Evolutionary conservation across 2,113 vertebrate species (phyloP).

Genomic region (Procavia capensis): DNA sequence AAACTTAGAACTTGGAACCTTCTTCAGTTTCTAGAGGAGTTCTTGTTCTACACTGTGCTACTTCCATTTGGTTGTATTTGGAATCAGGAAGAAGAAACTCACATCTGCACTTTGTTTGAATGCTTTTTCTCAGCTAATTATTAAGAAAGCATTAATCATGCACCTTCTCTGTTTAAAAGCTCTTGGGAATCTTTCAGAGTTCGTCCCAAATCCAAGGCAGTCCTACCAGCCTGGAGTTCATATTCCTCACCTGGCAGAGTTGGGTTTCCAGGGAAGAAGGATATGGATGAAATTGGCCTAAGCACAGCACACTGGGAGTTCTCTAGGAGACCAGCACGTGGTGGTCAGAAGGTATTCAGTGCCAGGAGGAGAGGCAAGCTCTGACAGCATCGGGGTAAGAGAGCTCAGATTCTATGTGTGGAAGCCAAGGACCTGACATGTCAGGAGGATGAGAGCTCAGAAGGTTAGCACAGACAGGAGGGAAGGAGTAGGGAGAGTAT

Average conservation of each 20-base stretch:
- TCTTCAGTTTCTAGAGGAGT: slow-evolving; percentile 31
- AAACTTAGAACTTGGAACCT: slow-evolving; percentile 58
- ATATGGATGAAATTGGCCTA: neutral
- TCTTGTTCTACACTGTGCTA: neutral
- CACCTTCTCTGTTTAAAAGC: neutral
- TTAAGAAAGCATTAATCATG: neutral
- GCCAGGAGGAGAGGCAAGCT: slow-evolving; percentile 21
- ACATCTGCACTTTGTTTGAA: neutral
- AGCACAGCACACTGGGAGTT: neutral
- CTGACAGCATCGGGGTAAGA: neutral
- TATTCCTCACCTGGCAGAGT: neutral
- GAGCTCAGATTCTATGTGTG: neutral
- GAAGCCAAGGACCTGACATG: neutral
- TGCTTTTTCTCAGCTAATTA: neutral
- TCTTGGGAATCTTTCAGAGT: neutral
- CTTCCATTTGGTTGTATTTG: slow-evolving; percentile 2
- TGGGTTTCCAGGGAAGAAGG: neutral
- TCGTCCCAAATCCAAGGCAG: neutral
- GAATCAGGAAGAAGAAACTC: slow-evolving; percentile 15
- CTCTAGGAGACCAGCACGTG: neutral
- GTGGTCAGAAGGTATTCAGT: neutral
- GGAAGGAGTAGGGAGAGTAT: neutral
- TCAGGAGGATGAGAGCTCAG: neutral
- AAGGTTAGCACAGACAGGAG: neutral
- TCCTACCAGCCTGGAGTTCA: neutral